These are phyloP conservation scores for Numenius arquata DNA, from an alignment of 2,113 vertebrate species.

Conservation along the genomic window DNA sequence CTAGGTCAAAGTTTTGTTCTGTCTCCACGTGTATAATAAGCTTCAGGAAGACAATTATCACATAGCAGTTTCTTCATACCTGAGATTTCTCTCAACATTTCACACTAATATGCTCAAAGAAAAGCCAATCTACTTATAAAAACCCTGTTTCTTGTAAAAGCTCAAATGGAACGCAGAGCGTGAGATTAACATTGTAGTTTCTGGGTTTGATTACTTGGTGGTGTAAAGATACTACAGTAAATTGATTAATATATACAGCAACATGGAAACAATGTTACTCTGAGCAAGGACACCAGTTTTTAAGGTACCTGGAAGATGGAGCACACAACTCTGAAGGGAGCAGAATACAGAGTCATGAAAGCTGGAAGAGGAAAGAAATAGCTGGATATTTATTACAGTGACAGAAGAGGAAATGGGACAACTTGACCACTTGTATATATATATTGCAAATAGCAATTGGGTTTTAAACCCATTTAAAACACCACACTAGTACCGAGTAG, in stretches of 20 bases:
- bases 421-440: not conserved
- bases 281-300: not conserved
- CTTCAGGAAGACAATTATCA: not conserved
- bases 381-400: not conserved
- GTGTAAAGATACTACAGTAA: not conserved
- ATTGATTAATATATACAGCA: not conserved
- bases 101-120: not conserved
- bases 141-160: not conserved
- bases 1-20: not conserved
- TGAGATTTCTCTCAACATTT: not conserved
- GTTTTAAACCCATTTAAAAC: constrained; percentile 5
- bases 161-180: not conserved
- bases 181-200: not conserved
- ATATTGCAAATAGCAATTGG: not conserved
- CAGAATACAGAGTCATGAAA: not conserved
- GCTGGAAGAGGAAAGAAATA: not conserved
- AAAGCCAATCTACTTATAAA: not conserved
- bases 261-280: not conserved
- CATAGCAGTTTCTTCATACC: not conserved
- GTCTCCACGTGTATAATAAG: not conserved
- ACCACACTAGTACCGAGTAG: not conserved
- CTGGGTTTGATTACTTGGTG: not conserved
- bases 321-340: not conserved
- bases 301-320: not conserved
- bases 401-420: not conserved